phyloP scores from a whole-genome alignment of 2,888 invertebrate genomes.

The Ctena decussata region DNA sequence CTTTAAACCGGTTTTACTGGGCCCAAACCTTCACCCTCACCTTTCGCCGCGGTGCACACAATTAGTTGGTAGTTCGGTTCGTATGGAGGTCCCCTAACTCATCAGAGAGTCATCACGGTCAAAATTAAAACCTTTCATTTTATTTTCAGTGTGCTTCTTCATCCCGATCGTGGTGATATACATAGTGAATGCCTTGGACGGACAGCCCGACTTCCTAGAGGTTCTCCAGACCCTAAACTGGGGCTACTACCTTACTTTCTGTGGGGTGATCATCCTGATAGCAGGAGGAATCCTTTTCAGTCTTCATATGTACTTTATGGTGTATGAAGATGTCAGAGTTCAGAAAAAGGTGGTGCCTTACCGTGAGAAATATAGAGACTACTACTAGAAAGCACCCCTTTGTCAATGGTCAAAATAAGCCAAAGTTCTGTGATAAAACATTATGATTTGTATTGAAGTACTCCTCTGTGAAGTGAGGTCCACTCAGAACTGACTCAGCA shows the following conservation, averaged over 20 bases:
- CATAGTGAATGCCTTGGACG: not conserved
- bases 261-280: slow-evolving; percentile 11
- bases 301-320: slow-evolving; percentile 34
- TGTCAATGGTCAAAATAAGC: too few species aligned
- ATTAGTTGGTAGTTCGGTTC: too few species aligned
- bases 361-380: not conserved
- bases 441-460: too few species aligned
- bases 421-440: too few species aligned
- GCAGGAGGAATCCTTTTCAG: slow-evolving; percentile 12
- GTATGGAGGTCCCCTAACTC: too few species aligned
- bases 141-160: slow-evolving; percentile 1
- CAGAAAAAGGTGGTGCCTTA: not conserved
- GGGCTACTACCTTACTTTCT: slow-evolving; percentile 29
- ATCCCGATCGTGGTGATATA: not conserved
- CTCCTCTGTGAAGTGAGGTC: too few species aligned
- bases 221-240: not conserved
- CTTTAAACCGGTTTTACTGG: too few species aligned
- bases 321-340: slow-evolving; percentile 10
- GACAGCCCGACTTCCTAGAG: not conserved
- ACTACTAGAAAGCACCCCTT: not conserved
- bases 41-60: too few species aligned
- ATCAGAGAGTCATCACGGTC: too few species aligned
- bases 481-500: too few species aligned
- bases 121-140: not conserved
- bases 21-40: too few species aligned